Base-by-base conservation (phyloP, 2,888 invertebrate genomes). In the Cheiracanthium punctorium region DNA sequence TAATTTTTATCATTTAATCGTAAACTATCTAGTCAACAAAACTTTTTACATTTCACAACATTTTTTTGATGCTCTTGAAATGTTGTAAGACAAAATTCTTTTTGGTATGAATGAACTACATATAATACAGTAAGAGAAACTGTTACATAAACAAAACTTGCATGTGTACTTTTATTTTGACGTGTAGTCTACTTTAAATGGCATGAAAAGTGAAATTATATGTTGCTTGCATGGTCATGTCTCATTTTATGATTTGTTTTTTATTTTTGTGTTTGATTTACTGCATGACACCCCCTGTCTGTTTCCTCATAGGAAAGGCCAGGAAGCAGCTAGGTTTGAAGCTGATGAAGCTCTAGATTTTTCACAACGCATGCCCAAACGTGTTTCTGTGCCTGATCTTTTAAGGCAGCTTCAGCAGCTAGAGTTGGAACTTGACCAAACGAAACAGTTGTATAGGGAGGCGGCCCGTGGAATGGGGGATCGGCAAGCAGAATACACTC, bases 371-470 rank as follows among this genome's bases (percentile, higher is more conserved):
- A 81, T 82, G 43, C 81, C 89, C 28, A 84, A 82, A 37, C 77
- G 89, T 17, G 87, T 87, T 20, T 88, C 96, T 71, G 95, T 96
- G 89, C 95, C 96, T 90, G 96, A 96, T 92, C 93, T 96, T 90
- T 93, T 96, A 90, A 95, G 95, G 91, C 96, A 96, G 92, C 93
- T 96, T 90, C 95, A 96, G 92, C 95, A 95, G 89, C 96, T 96
- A 33, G 96, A 96, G 93, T 95, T 94, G 58, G 96, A 96, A 93
- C 93, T 96, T 92, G 96, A 96, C 92, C 96, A 96, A 92, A 94
- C 96, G 91, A 95, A 96, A 95, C 88, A 89, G 73, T 75, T 89
- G 41, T 89, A 89, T 58, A 58, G 89, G 30, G 89, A 89, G 65
- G 82, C 82, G 7, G 48, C 43, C 28, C 76, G 88, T 30, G 87